Base-by-base conservation (phyloP, 1,140 invertebrate genomes). In the Doryteuthis pealeii region DNA sequence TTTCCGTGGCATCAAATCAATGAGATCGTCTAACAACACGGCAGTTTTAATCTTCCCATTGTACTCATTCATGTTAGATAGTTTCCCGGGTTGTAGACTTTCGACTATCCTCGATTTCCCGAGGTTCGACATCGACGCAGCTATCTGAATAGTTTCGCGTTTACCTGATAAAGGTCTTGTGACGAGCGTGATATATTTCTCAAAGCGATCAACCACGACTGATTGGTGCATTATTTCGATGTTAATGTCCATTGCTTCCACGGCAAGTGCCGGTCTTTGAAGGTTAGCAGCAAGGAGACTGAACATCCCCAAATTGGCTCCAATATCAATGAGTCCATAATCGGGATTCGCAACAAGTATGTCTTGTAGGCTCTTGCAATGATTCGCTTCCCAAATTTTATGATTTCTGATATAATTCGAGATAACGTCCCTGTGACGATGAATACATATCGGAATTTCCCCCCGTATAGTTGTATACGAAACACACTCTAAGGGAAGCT, bases 271-370 rank as follows among this genome's bases (percentile, higher is more conserved):
- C 10, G 22, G 28, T 18, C 67, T 3, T 26, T 70, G 54, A 30
- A 70, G 10, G 33, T 43, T 70, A 22, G 66, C 67, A 45, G 67
- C 73, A 43, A 68, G 43, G 4, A 74, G 32, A 70, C 66, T 70
- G 68, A 30, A 74, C 0, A 68, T 58, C 1, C 73, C 73, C 32
- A 74, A 62, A 54, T 68, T 58, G 4, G 73, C 43, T 5, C 73
- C 73, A 49, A 74, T 49, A 33, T 74, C 73, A 15, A 74, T 74
- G 18, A 74, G 68, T 30, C 45, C 68, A 32, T 22, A 10, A 3
- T 30, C 45, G 22, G 4, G 5, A 6, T 49, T 40, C 5, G 28
- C 31, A 4, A 70, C 22, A 1, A 74, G n/a, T 49, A 49, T 43
- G 10, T 70, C 10, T 43, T 70, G 73, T 28, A 70, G 22, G 40